These are phyloP conservation scores for Apis dorsata DNA, from an alignment of 1,140 invertebrate species.

Conservation along the genomic window DNA sequence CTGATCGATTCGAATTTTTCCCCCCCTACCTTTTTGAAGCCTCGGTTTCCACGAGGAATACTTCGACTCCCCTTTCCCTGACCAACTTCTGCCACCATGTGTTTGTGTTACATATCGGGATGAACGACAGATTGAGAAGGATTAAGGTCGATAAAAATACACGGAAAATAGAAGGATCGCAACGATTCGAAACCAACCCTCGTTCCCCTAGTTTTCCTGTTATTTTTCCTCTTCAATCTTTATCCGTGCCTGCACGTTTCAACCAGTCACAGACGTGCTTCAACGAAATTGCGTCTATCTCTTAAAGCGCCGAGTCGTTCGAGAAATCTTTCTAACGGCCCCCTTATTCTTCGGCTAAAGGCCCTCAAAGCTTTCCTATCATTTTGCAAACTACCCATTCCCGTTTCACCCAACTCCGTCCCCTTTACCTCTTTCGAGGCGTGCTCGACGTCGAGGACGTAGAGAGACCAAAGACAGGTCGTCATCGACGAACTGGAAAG, in stretches of 20 bases:
- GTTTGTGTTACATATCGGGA: not conserved
- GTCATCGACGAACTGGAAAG: no score
- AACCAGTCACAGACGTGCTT: not conserved
- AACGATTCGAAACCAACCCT: not conserved
- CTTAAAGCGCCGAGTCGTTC: not conserved
- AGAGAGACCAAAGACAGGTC: no score
- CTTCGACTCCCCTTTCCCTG: not conserved
- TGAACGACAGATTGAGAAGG: not conserved
- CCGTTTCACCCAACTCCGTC: no score
- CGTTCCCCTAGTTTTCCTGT: not conserved
- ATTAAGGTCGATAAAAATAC: not conserved
- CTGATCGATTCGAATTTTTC: not conserved
- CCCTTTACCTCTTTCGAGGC: no score
- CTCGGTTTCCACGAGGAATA: not conserved
- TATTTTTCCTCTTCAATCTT: not conserved
- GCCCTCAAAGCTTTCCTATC: no score
- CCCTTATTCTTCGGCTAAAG: not conserved
- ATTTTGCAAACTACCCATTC: no score
- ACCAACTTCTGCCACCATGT: not conserved
- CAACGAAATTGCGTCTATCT: not conserved
- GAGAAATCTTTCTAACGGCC: not conserved
- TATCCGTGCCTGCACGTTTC: not conserved
- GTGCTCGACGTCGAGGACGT: no score
- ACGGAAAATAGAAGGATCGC: not conserved
- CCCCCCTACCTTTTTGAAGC: not conserved